phyloP scores from a whole-genome alignment of 2,113 vertebrate species.

The Cephalopholis sonnerati region DNA sequence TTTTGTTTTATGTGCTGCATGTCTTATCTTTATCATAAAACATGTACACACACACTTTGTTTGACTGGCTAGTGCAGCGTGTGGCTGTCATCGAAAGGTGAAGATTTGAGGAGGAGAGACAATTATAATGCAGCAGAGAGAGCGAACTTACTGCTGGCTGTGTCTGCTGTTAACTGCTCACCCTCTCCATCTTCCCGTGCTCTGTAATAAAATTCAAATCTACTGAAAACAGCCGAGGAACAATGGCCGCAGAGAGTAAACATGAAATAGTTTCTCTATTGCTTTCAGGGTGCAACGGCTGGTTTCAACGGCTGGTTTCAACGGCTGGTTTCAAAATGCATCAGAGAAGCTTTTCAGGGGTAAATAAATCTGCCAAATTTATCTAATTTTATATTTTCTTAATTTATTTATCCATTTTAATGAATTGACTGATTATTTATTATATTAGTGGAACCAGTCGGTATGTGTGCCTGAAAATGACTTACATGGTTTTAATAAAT shows the following conservation, averaged over 20 bases:
- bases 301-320: too few species aligned
- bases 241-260: background rate
- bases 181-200: background rate
- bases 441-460: background rate
- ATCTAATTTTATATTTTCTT: background rate
- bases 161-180: slow-evolving; percentile 13
- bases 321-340: too few species aligned
- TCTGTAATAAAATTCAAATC: background rate
- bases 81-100: background rate
- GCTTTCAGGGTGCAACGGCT: too few species aligned
- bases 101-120: slow-evolving; percentile 24
- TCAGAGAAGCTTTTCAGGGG: too few species aligned
- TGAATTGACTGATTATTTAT: background rate
- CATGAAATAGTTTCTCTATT: background rate
- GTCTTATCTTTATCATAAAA: slow-evolving; percentile 56
- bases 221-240: slow-evolving; percentile 10
- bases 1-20: slow-evolving; percentile 23
- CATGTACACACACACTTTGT: slow-evolving; percentile 27
- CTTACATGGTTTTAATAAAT: too few species aligned
- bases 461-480: background rate
- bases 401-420: background rate
- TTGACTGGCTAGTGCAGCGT: background rate
- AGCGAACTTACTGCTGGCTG: background rate
- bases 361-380: too few species aligned
- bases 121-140: slow-evolving; percentile 5